Evolutionary conservation across 2,888 invertebrate genomes (phyloP).

Genomic region (Cerceris ruficornis): DNA sequence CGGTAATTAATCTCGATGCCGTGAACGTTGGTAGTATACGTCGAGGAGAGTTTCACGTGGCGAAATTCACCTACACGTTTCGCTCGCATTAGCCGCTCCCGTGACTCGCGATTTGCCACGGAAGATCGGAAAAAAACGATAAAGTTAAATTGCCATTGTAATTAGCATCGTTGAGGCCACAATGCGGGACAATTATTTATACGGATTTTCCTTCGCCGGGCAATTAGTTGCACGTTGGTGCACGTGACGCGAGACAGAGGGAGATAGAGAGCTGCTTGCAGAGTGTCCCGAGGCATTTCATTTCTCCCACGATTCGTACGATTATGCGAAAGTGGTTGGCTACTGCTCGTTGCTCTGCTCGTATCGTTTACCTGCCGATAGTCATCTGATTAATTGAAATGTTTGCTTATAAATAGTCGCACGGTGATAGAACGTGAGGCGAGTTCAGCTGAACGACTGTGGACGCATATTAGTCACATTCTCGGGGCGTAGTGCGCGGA

Average conservation of each 20-base stretch:
- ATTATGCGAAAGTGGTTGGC: constrained; percentile 5
- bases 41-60: constrained; percentile 61
- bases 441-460: constrained; percentile 1
- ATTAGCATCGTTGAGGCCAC: constrained; percentile 44
- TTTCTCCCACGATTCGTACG: constrained; percentile 28
- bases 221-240: constrained; percentile 36
- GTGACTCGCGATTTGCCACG: constrained; percentile 38
- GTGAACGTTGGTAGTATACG: constrained; percentile 42
- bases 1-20: constrained; percentile 64
- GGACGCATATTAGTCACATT: not conserved
- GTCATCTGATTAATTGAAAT: constrained; percentile 45
- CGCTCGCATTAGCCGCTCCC: constrained; percentile 49
- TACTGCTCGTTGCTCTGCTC: not conserved
- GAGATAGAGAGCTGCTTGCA: not conserved
- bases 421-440: constrained; percentile 7
- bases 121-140: constrained; percentile 60
- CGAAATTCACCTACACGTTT: constrained; percentile 60
- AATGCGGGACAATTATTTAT: constrained; percentile 31
- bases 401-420: constrained; percentile 23
- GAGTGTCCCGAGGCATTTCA: constrained; percentile 11
- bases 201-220: constrained; percentile 33
- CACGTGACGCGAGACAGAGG: not conserved
- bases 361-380: constrained; percentile 34
- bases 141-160: constrained; percentile 61
- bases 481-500: not conserved